A percentile compares a stretch with the other conserved stretches of the same genome.
phyloP scores from a whole-genome alignment of 2,888 invertebrate genomes.

The Metacarcinus magister region DNA sequence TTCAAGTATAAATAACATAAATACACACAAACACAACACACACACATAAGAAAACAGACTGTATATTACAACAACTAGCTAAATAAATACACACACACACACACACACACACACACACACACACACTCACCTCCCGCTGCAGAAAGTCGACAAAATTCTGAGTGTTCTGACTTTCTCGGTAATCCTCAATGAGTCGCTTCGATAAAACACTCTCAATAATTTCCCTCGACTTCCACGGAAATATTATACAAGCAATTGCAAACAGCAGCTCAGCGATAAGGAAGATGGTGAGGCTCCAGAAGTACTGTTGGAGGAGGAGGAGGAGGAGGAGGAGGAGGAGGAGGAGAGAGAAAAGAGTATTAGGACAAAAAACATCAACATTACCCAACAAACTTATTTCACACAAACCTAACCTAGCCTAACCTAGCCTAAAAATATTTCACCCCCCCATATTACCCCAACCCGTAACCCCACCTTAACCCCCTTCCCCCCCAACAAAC shows the following conservation, averaged over 20 bases:
- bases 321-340: not conserved
- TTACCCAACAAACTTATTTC: no score
- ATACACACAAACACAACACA: not conserved
- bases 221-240: constrained; percentile 80
- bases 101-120: not conserved
- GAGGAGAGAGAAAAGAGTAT: not conserved
- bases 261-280: constrained; percentile 81
- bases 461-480: not conserved
- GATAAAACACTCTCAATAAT: constrained; percentile 78
- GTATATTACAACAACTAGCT: no score
- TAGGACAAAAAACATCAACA: no score
- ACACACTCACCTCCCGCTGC: constrained; percentile 72
- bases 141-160: constrained; percentile 82
- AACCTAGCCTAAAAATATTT: no score
- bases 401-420: no score
- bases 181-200: constrained; percentile 75
- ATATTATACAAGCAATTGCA: constrained; percentile 81
- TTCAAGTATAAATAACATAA: not conserved
- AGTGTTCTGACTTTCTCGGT: constrained; percentile 81
- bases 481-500: not conserved
- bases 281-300: constrained; percentile 81
- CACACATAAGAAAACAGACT: no score
- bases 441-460: no score
- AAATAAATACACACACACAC: not conserved
- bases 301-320: constrained; percentile 63